phyloP scores from a whole-genome alignment of 2,888 invertebrate species.

The Andrena hattorfiana region DNA sequence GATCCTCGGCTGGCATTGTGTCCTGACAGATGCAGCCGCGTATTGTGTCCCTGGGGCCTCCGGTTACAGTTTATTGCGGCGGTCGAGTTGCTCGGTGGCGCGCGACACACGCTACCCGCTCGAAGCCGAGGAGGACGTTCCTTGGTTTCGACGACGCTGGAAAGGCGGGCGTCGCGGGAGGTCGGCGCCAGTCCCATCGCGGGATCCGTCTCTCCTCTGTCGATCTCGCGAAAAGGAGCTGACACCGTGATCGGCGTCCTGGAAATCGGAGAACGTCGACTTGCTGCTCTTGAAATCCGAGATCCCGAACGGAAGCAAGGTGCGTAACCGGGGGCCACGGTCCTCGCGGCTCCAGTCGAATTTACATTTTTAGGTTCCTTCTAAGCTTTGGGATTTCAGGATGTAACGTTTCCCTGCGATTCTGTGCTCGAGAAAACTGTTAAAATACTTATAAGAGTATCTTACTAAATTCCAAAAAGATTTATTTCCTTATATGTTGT shows the following conservation, averaged over 20 bases:
- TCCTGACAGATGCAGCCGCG: conserved; percentile 18
- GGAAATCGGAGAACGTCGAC: conserved; percentile 58
- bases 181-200: conserved; percentile 68
- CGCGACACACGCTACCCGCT: conserved; percentile 43
- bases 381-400: neutral
- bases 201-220: conserved; percentile 14
- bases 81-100: conserved; percentile 34
- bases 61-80: conserved; percentile 72
- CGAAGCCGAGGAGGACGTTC: conserved; percentile 4
- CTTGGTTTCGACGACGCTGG: neutral
- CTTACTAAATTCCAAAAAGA: too few species aligned
- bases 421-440: neutral
- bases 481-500: too few species aligned
- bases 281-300: conserved; percentile 42
- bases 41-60: conserved; percentile 54
- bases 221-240: conserved; percentile 25
- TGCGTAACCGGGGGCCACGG: neutral
- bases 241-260: conserved; percentile 40
- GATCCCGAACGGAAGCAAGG: conserved; percentile 34
- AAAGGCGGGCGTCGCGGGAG: conserved; percentile 51
- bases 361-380: neutral
- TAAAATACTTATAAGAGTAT: too few species aligned
- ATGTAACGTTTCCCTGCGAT: neutral
- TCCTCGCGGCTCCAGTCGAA: neutral
- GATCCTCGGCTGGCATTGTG: conserved; percentile 19